Percentiles rank a stretch among this genome's conserved stretches.
Conservation (phyloP, 2,888 invertebrate species). For the Antheraea yamamai region DNA sequence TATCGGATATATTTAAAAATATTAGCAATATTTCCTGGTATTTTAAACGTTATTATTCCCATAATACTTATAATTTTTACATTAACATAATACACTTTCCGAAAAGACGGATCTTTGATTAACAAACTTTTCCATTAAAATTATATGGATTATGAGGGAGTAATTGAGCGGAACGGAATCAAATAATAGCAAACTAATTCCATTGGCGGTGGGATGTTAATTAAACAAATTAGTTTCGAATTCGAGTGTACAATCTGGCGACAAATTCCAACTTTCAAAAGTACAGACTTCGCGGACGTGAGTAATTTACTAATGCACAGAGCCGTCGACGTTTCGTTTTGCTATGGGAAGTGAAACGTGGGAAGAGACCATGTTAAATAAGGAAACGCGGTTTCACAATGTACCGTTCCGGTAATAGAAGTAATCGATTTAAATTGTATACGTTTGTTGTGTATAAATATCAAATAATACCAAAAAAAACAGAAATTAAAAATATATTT, state of each 20-base stretch:
- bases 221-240: slow-evolving; percentile 71
- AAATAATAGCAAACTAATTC: slow-evolving; percentile 20
- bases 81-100: not conserved
- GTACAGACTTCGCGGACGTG: slow-evolving; percentile 69
- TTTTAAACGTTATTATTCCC: too few relatives aligned
- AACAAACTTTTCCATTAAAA: not conserved
- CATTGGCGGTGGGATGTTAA: slow-evolving; percentile 43
- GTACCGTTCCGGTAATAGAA: too few relatives aligned
- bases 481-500: too few relatives aligned
- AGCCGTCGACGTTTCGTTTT: slow-evolving; percentile 56
- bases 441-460: too few relatives aligned
- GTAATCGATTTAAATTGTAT: too few relatives aligned
- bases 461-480: too few relatives aligned
- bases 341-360: slow-evolving; percentile 57
- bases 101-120: not conserved
- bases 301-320: slow-evolving; percentile 80
- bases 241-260: slow-evolving; percentile 66
- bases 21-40: not conserved
- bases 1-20: not conserved
- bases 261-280: slow-evolving; percentile 73
- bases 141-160: slow-evolving; percentile 9
- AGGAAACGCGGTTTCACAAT: slow-evolving; percentile 23
- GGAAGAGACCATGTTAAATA: slow-evolving; percentile 19
- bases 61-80: too few relatives aligned
- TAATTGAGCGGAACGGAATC: slow-evolving; percentile 14